A percentile compares a stretch with the other conserved stretches of the same genome.
phyloP scores from a whole-genome alignment of 1,140 invertebrate species.

The Anastrepha obliqua region DNA sequence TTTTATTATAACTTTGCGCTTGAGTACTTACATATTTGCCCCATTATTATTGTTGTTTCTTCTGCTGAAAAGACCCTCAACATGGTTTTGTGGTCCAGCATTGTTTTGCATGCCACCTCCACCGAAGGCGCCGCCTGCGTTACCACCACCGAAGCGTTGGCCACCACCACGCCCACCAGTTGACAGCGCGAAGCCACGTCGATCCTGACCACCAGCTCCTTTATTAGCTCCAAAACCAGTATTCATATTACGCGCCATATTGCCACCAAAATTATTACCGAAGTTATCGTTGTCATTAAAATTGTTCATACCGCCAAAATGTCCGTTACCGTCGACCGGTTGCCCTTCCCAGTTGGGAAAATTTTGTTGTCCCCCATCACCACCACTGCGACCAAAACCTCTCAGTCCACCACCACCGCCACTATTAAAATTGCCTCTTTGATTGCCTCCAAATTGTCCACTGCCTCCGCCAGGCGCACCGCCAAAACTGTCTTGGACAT shows the following conservation, averaged over 20 bases:
- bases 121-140: slow-evolving; percentile 15
- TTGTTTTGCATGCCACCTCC: slow-evolving; percentile 43
- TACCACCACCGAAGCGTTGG: slow-evolving; percentile 6
- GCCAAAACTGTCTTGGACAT: slow-evolving; percentile 61
- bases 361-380: neutral
- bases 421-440: slow-evolving; percentile 58
- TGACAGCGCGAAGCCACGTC: slow-evolving; percentile 57
- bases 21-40: slow-evolving; percentile 53
- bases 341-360: slow-evolving; percentile 55
- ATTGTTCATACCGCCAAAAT: slow-evolving; percentile 65
- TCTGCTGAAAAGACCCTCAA: neutral
- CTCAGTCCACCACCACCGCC: neutral
- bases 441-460: slow-evolving; percentile 62
- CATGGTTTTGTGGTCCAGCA: neutral
- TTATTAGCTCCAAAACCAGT: slow-evolving; percentile 56
- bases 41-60: slow-evolving; percentile 43
- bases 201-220: slow-evolving; percentile 48
- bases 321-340: slow-evolving; percentile 67
- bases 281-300: slow-evolving; percentile 60
- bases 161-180: slow-evolving; percentile 9
- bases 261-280: slow-evolving; percentile 57
- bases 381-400: slow-evolving; percentile 59
- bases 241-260: slow-evolving; percentile 56
- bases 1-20: neutral
- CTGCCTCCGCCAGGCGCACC: slow-evolving; percentile 22